Base-by-base conservation (phyloP, 2,113 vertebrate species). In the Rhabdomys dilectus region DNA sequence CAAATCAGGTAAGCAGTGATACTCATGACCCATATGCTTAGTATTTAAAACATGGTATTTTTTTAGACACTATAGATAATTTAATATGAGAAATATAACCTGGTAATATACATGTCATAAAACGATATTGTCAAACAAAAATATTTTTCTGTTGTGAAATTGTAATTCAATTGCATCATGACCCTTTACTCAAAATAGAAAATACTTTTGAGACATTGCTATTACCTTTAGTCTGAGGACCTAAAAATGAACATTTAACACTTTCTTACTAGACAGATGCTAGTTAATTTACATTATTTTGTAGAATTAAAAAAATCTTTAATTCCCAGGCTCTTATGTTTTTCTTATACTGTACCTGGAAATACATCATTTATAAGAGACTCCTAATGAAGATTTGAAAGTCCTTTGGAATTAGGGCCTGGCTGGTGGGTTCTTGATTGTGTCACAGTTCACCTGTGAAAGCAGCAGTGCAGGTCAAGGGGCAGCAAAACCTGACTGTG, bases 251-350 rank as follows among this genome's bases (percentile, higher is more conserved):
- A 34, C 62, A 88, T 16, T 89, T 94, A 73, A 45, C 86, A 19
- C 62, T 88, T 42, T 34, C 53, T 19, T 81, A 6, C 36, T 68
- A 31, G 68, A 9, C 88, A 56, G 82, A 70, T 84, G 11, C 90
- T 95, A 92, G 9, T 96, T 96, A 84, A 39, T 94, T 94, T 89
- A 91, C 34, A 92, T 68, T 96, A 36, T 93, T 84, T 96, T 76
- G 4, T 95, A 93, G 64, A 93, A 31, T 75, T 62, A 73, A 39
- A 66, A 88, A 21, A 60, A 60, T 16, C n/a, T 88, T 22, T 22
- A 93, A 88, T 89, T 70, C 5, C 22, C 34, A 86, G 45, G 29
- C 60, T 78, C 39, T 82, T 15, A 42, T 91, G 81, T 4, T 94
- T 72, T 68, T 80, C n/a, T 87, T 88, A 42, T 85, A 29, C 22